A percentile compares a stretch with the other conserved stretches of the same genome.
phyloP scores from a whole-genome alignment of 2,113 vertebrate genomes.

The Columba livia region DNA sequence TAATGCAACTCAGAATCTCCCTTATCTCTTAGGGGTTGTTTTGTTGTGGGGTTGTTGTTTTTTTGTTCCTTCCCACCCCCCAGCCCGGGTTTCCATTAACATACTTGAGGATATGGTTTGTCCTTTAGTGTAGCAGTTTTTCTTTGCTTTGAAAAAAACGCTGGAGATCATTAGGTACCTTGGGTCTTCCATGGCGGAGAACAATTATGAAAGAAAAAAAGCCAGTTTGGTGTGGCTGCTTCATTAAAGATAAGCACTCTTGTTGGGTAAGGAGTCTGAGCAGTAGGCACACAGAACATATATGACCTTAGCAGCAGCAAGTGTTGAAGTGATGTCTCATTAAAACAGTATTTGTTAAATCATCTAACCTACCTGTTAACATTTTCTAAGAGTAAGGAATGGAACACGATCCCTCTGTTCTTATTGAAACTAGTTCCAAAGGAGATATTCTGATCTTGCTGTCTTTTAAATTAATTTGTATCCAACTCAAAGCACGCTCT shows the following conservation, averaged over 20 bases:
- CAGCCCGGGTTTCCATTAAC: not conserved
- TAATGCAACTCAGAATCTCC: not conserved
- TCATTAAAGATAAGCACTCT: constrained; percentile 10
- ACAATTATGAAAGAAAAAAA: not conserved
- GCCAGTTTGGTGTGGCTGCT: not conserved
- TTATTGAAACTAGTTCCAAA: not conserved
- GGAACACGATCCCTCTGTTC: not conserved
- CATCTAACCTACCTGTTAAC: not conserved
- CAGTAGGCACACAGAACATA: constrained; percentile 7
- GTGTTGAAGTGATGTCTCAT: constrained; percentile 59
- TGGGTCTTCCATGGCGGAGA: not conserved
- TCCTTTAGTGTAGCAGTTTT: not conserved
- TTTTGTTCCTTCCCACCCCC: too few species aligned
- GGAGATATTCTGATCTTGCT: not conserved
- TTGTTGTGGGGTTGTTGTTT: not conserved
- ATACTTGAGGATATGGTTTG: not conserved
- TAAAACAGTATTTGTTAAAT: constrained; percentile 54
- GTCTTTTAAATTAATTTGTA: constrained; percentile 5
- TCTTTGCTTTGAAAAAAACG: not conserved
- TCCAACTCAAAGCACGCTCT: not conserved
- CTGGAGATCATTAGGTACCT: not conserved
- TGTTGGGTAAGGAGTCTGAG: not conserved
- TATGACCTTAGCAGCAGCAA: constrained; percentile 52
- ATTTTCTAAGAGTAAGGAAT: not conserved
- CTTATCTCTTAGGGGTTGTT: not conserved